These are phyloP conservation scores for Protaetia brevitarsis DNA, from an alignment of 1,140 invertebrate species.

Conservation along the genomic window DNA sequence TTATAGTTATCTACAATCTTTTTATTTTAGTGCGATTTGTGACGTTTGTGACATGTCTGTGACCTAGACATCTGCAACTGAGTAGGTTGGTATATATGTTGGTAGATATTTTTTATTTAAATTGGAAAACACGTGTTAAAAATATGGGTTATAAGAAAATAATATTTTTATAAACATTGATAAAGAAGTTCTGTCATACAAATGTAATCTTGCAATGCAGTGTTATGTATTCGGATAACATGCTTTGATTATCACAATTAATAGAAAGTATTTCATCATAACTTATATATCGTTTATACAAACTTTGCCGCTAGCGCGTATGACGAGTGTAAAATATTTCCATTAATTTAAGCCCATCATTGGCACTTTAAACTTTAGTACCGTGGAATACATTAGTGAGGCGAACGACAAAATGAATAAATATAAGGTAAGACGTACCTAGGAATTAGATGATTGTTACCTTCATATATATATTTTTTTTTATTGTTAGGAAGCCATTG, in stretches of 20 bases:
- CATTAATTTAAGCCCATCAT: neutral
- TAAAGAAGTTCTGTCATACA: neutral
- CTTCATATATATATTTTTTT: neutral
- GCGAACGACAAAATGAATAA: neutral
- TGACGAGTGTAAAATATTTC: neutral
- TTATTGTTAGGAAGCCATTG: constrained; percentile 38
- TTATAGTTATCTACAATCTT: too few species aligned
- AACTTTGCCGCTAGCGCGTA: constrained; percentile 3
- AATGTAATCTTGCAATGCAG: neutral
- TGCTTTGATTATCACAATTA: neutral
- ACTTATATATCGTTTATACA: neutral
- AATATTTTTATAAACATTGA: too few species aligned
- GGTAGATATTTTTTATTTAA: neutral
- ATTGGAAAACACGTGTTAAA: neutral
- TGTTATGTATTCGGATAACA: constrained; percentile 7
- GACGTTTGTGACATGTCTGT: too few species aligned
- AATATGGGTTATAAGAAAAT: neutral
- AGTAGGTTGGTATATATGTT: too few species aligned
- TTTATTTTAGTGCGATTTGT: too few species aligned
- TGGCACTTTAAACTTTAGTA: neutral
- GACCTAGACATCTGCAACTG: too few species aligned
- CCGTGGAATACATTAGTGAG: neutral
- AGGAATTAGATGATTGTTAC: neutral
- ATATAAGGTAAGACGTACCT: neutral
- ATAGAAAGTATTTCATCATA: neutral